Evolutionary conservation across 2,888 invertebrate genomes (phyloP).

Genomic region (Leptura quadrifasciata): DNA sequence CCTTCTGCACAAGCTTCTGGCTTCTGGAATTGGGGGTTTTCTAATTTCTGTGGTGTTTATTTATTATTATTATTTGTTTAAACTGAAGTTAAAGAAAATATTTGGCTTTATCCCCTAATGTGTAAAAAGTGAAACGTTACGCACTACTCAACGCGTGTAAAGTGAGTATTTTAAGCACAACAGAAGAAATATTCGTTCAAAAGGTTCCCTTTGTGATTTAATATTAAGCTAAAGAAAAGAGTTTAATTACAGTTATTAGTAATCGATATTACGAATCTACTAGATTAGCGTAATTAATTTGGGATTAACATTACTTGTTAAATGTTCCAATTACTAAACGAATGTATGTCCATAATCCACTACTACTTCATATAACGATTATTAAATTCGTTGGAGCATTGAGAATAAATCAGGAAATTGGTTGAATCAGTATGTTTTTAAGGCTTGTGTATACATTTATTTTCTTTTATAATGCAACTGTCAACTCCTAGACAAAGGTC

Average conservation of each 20-base stretch:
- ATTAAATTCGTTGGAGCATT: neutral
- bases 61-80: too few relatives aligned
- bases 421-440: conserved; percentile 9
- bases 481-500: conserved; percentile 29
- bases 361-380: conserved; percentile 15
- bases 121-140: too few relatives aligned
- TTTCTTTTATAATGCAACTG: conserved; percentile 25
- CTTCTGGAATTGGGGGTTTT: too few relatives aligned
- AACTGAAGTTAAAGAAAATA: too few relatives aligned
- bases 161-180: too few relatives aligned
- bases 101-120: too few relatives aligned
- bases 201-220: too few relatives aligned
- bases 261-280: conserved; percentile 4
- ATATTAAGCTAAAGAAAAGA: neutral
- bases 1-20: too few relatives aligned
- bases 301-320: conserved; percentile 16
- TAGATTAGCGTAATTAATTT: conserved; percentile 27
- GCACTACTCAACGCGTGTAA: too few relatives aligned
- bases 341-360: conserved; percentile 33
- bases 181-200: too few relatives aligned
- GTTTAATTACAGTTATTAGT: neutral
- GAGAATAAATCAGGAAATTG: conserved; percentile 32
- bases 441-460: conserved; percentile 8
- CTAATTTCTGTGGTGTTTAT: too few relatives aligned
- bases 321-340: conserved; percentile 18